phyloP scores from a whole-genome alignment of 1,140 invertebrate species.

The Drosophila cardini region DNA sequence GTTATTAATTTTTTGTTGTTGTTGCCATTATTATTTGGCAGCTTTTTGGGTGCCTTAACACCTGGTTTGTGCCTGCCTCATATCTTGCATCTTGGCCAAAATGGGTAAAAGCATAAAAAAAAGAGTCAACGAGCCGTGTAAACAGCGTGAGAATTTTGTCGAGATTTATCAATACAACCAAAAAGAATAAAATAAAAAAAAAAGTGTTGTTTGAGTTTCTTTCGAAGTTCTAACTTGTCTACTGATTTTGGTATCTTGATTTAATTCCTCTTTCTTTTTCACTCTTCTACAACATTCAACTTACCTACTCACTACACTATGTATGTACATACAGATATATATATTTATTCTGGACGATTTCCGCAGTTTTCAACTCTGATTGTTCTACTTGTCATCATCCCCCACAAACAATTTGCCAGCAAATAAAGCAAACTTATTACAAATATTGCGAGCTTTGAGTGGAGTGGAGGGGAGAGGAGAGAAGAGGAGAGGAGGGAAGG shows the following conservation, averaged over 20 bases:
- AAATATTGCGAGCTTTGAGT: slow-evolving; percentile 1
- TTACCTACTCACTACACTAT: too few species aligned
- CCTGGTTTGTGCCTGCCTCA: slow-evolving; percentile 40
- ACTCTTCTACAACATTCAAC: not conserved
- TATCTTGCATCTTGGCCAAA: slow-evolving; percentile 61
- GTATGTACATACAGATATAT: not conserved
- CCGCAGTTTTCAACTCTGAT: slow-evolving; percentile 74
- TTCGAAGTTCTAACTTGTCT: not conserved
- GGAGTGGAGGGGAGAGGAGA: too few species aligned
- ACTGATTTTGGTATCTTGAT: slow-evolving; percentile 43
- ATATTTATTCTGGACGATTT: slow-evolving; percentile 72
- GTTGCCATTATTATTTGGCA: slow-evolving; percentile 41
- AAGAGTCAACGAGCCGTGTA: slow-evolving; percentile 73
- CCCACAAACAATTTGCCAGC: slow-evolving; percentile 48
- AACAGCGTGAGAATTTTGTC: slow-evolving; percentile 77
- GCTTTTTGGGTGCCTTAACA: slow-evolving; percentile 52
- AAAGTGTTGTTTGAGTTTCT: slow-evolving; percentile 1
- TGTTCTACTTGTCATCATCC: slow-evolving; percentile 69
- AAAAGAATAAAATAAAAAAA: too few species aligned
- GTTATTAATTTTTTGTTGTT: slow-evolving; percentile 33
- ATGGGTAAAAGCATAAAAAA: slow-evolving; percentile 56
- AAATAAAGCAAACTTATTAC: slow-evolving; percentile 66
- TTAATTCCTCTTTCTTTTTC: slow-evolving; percentile 33
- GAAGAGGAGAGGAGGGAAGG: not conserved
- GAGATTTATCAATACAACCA: slow-evolving; percentile 71